Percentiles rank a stretch among this genome's conserved stretches.
Evolutionary conservation across 2,888 invertebrate genomes (phyloP).

Genomic region (Choristoneura rosaceana): DNA sequence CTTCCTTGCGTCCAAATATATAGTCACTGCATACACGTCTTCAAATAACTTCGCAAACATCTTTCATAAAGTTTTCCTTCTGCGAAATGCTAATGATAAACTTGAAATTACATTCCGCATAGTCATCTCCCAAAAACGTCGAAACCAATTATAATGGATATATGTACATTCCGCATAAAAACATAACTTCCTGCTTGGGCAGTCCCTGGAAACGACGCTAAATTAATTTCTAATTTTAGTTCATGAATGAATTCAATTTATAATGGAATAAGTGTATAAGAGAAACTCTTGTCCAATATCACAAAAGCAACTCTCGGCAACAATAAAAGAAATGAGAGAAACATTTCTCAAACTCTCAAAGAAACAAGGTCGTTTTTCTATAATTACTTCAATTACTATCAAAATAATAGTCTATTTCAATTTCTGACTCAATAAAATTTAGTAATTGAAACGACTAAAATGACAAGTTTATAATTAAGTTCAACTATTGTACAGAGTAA

Average conservation of each 20-base stretch:
- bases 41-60: background rate
- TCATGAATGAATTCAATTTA: slow-evolving; percentile 14
- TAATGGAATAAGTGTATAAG: slow-evolving; percentile 19
- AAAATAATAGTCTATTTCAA: slow-evolving; percentile 7
- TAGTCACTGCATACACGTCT: no score
- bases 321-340: slow-evolving; percentile 18
- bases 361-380: slow-evolving; percentile 12
- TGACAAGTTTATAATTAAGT: background rate
- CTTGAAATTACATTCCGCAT: background rate
- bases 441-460: background rate
- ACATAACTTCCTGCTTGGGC: background rate
- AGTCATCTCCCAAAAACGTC: background rate
- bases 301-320: slow-evolving; percentile 13
- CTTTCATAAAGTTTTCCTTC: background rate
- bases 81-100: background rate
- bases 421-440: background rate
- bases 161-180: background rate
- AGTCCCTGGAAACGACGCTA: background rate
- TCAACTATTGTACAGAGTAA: background rate
- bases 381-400: slow-evolving; percentile 21
- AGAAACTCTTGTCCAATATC: slow-evolving; percentile 14
- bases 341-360: slow-evolving; percentile 17
- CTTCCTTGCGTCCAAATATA: no score
- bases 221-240: slow-evolving; percentile 17
- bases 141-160: background rate